Evolutionary conservation across 2,113 vertebrate genomes (phyloP).

Genomic region (Maccullochella peelii): DNA sequence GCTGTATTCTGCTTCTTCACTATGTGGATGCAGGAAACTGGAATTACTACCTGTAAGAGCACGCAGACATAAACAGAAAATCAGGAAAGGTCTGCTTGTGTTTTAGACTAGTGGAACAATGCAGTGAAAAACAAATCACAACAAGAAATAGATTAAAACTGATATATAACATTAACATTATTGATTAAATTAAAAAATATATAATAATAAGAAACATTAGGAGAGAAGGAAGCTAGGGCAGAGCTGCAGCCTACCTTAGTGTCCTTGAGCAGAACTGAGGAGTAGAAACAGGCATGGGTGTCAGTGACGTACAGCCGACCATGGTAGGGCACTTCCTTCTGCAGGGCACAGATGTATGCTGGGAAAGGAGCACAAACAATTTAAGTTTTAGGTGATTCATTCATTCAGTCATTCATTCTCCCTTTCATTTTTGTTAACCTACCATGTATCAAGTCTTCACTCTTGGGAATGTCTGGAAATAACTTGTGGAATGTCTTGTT

Average conservation of each 20-base stretch:
- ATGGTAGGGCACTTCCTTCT: slow-evolving; percentile 89
- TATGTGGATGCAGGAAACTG: slow-evolving; percentile 78
- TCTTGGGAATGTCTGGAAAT: slow-evolving; percentile 84
- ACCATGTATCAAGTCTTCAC: slow-evolving; percentile 86
- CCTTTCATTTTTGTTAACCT: slow-evolving; percentile 26
- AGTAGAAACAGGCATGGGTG: slow-evolving; percentile 87
- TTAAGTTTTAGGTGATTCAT: neutral
- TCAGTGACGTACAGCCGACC: slow-evolving; percentile 88
- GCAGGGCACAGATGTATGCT: slow-evolving; percentile 90
- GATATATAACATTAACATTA: neutral
- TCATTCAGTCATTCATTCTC: neutral
- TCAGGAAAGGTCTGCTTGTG: neutral
- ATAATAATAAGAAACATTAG: neutral
- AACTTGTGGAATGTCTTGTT: slow-evolving; percentile 87
- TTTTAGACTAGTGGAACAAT: too few relatives aligned
- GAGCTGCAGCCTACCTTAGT: slow-evolving; percentile 83
- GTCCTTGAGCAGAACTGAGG: slow-evolving; percentile 87
- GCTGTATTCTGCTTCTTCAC: slow-evolving; percentile 92
- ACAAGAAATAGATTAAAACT: neutral
- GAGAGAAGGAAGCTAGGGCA: neutral
- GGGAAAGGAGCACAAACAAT: neutral
- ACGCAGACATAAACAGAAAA: neutral
- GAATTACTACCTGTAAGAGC: slow-evolving; percentile 83
- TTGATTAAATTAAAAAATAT: neutral
- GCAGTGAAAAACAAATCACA: neutral